Evolutionary conservation across 2,888 invertebrate genomes (phyloP), one percentile per base, ranked within the genome.

Genomic region (Vandiemenella viatica): DNA sequence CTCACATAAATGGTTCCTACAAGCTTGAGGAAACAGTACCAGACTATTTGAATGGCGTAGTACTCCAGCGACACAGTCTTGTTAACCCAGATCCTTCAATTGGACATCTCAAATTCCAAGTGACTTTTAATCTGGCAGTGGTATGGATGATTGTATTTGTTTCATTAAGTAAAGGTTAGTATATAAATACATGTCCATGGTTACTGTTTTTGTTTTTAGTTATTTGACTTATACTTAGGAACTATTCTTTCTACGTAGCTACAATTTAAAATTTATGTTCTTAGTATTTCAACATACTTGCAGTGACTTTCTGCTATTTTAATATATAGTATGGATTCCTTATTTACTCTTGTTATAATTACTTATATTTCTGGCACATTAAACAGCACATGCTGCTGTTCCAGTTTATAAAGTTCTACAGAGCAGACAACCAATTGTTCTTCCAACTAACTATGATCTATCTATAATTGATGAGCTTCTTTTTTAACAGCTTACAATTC

Each of bases 71-170:
- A 45, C 65, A 67, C 54, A 68, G 67, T 49, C 61, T 68, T 32
- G 65, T 63, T 46, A 65, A 66, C 15, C 57, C 68, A 59, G 70
- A 63, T 57, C 63, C 57, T 45, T 61, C 65, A 8, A 75, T 75
- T 48, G 80, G 81, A 20, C 75, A 73, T 45, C 76, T 86, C 50
- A 84, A 84, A 65, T 89, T 90, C 67, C 87, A 91, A 72, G 78
- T 89, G 54, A 87, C 89, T 3, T 89, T 91, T 67, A 89, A 90
- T 65, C 70, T 91, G 63, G 87, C 87, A 1, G 83, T 91, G 4
- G 81, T 90, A 18, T 92, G 91, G 91, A 81, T 87, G 75, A 80
- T 87, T 44, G 82, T 90, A 5, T 91, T 91, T 62, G 78, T 91
- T 18, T 80, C 85, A 41, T 73, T 91, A 18, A 88, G 89, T 65